These are phyloP conservation scores for Stichopus chloronotus DNA, from an alignment of 35 echinoderm and acorn worm genomes.

Conservation along the genomic window DNA sequence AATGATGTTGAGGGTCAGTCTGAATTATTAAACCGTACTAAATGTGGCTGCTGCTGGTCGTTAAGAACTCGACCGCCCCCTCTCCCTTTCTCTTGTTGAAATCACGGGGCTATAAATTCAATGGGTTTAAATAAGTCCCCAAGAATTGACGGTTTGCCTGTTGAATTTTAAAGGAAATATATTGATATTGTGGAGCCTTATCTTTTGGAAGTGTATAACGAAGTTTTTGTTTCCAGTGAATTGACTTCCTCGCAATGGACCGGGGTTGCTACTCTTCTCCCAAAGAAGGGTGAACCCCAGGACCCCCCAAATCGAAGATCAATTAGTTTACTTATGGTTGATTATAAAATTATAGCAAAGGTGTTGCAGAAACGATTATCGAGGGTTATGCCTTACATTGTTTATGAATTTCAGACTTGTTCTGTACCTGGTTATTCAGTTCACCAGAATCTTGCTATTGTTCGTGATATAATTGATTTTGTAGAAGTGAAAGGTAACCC, in stretches of 20 bases:
- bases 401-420: conserved; percentile 6
- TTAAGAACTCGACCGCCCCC: not conserved
- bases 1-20: not conserved
- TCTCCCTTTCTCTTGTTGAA: not conserved
- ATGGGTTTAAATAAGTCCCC: too few species aligned
- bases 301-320: not conserved
- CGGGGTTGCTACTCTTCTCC: not conserved
- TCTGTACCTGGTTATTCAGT: not conserved
- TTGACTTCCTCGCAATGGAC: not conserved
- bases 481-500: not conserved
- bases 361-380: not conserved
- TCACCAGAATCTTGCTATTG: conserved; percentile 14
- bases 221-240: not conserved
- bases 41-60: not conserved
- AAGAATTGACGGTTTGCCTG: conserved; percentile 15
- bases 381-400: conserved; percentile 11
- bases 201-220: conserved; percentile 22
- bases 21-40: not conserved
- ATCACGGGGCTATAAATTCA: conserved; percentile 2
- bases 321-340: not conserved
- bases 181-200: not conserved
- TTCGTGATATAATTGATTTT: conserved; percentile 1
- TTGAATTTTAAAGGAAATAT: conserved; percentile 1
- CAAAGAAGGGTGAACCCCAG: not conserved
- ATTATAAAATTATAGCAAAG: conserved; percentile 28